Evolutionary conservation across 1,140 invertebrate species (phyloP).

Genomic region (Metaphire vulgaris): DNA sequence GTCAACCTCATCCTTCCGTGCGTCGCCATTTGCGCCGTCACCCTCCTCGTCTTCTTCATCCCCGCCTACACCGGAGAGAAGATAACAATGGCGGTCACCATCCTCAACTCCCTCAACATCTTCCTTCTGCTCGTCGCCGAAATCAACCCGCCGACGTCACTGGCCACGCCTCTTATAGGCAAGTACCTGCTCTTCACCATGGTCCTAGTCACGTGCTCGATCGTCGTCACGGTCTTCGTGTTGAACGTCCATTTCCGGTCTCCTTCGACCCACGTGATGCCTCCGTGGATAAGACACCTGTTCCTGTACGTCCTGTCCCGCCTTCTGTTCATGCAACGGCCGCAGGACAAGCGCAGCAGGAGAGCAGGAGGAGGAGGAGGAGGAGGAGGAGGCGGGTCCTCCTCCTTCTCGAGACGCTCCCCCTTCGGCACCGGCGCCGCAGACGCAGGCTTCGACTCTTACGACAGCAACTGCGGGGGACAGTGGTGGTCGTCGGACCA

Average conservation of each 20-base stretch:
- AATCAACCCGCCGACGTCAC: constrained; percentile 50
- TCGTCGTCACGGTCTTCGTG: constrained; percentile 50
- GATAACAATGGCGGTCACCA: constrained; percentile 50
- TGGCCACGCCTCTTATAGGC: constrained; percentile 50
- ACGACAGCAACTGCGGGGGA: neutral
- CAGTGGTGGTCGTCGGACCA: neutral
- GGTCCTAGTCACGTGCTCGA: constrained; percentile 51
- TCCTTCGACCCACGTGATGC: constrained; percentile 50
- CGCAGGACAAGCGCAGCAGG: constrained; percentile 23
- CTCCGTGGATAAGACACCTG: constrained; percentile 44
- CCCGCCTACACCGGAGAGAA: constrained; percentile 52
- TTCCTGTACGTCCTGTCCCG: constrained; percentile 50
- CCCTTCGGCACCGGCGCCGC: neutral
- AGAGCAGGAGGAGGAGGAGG: neutral
- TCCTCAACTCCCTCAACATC: constrained; percentile 50
- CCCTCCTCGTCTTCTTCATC: constrained; percentile 52
- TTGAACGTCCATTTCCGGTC: constrained; percentile 48
- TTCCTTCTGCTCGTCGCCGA: constrained; percentile 52
- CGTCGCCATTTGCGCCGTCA: constrained; percentile 52
- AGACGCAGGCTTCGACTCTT: neutral
- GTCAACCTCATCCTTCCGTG: constrained; percentile 52
- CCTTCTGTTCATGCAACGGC: constrained; percentile 48
- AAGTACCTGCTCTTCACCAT: constrained; percentile 52
- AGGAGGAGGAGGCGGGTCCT: neutral
- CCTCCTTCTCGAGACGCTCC: too few species aligned